Conservation (phyloP, 2,113 vertebrate genomes). For the Nicator chloris region DNA sequence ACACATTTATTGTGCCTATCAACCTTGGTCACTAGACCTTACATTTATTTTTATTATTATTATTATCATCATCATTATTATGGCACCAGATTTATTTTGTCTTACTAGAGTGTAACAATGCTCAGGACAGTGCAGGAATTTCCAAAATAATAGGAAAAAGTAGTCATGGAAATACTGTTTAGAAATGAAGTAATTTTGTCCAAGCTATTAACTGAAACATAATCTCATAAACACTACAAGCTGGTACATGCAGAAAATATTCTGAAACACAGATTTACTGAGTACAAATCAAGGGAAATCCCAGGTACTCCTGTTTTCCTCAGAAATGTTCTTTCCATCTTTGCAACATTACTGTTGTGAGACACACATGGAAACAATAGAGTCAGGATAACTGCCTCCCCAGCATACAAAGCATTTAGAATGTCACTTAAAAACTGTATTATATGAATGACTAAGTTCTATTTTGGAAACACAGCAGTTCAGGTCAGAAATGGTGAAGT, state of each 20-base stretch:
- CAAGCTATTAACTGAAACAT: not conserved
- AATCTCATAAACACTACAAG: not conserved
- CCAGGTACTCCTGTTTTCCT: not conserved
- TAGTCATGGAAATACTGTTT: not conserved
- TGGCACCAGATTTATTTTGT: not conserved
- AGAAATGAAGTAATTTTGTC: not conserved
- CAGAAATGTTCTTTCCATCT: not conserved
- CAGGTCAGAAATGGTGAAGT: not conserved
- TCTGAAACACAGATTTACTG: not conserved
- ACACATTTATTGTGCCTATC: not conserved
- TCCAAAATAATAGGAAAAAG: not conserved
- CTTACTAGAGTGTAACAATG: not conserved
- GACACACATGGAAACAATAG: not conserved
- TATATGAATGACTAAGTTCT: not conserved
- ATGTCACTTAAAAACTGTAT: not conserved
- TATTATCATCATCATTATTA: not conserved
- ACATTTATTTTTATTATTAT: not conserved
- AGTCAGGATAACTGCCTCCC: not conserved
- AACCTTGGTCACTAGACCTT: not conserved
- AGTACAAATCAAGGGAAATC: not conserved
- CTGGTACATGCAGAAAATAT: not conserved
- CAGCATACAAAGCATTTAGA: not conserved
- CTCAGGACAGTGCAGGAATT: not conserved
- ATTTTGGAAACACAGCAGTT: not conserved
- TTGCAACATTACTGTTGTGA: not conserved